phyloP scores from a whole-genome alignment of 2,113 vertebrate species.

The Corythaixoides concolor region DNA sequence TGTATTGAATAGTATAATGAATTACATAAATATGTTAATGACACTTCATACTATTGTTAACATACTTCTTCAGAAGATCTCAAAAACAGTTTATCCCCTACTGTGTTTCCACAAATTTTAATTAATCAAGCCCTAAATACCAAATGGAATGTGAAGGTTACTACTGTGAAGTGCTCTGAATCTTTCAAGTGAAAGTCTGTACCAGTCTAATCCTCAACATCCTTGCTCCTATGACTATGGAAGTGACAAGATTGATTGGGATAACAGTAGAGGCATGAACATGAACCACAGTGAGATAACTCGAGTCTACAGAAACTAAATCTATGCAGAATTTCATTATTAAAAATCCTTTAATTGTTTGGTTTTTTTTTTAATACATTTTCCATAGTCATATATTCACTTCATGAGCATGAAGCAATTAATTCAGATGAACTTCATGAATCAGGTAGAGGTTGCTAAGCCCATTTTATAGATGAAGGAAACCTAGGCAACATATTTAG shows the following conservation, averaged over 20 bases:
- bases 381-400: not conserved
- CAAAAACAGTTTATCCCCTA: constrained; percentile 37
- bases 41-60: constrained; percentile 3
- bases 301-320: not conserved
- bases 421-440: not conserved
- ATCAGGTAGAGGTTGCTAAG: not conserved
- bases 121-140: constrained; percentile 51
- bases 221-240: not conserved
- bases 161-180: constrained; percentile 58
- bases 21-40: constrained; percentile 58
- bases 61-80: constrained; percentile 10
- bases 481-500: not conserved
- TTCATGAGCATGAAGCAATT: not conserved
- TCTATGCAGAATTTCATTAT: not conserved
- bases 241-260: not conserved
- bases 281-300: not conserved
- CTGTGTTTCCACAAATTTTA: constrained; percentile 55
- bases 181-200: constrained; percentile 43
- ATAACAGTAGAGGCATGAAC: not conserved
- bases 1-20: constrained; percentile 17
- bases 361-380: not conserved
- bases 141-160: constrained; percentile 66
- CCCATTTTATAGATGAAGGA: not conserved
- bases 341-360: not conserved
- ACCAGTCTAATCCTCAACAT: not conserved